Base-by-base conservation (phyloP, 1,140 invertebrate genomes). In the Cotesia typhae region DNA sequence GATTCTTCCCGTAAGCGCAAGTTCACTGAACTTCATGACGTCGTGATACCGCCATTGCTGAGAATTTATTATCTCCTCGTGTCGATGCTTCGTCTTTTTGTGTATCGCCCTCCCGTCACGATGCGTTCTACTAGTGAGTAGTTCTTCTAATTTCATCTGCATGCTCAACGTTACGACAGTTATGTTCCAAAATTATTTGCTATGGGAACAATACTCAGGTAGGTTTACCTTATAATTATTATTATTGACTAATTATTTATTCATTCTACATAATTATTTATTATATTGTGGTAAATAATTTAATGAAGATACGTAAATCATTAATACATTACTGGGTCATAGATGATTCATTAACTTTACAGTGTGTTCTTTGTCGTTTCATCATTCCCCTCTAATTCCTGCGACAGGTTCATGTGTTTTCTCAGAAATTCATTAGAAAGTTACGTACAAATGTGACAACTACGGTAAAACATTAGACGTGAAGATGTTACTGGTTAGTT, bases 51-150 rank as follows among this genome's bases (percentile, higher is more conserved):
- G 60, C 72, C 78, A 75, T 78, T 77, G 76, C 77, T 76, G 77
- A 75, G 77, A 82, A 82, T 82, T 82, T 81, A 82, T 84, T 81
- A 82, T 81, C 77, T 75, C 75, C 70, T 47, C 68, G 72, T 77
- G 77, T 79, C 75, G 76, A 71, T 66, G 71, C 72, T 68, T 76
- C 75, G 71, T 75, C 68, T 36, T 41, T 64, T 74, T 53, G 64
- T 72, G 57, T 57, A 55, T 41, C 52, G 38, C 36, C 61, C 55
- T 73, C 55, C 37, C 28, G 38, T 52, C 64, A 66, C 41, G 38
- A 53, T 66, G 51, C 41, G 14, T 14, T 66, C 28, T 66, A 63
- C 60, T 63, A 63, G 60, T 36, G 60, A 63, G 37, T 63, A 63
- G 60, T 63, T 63, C 60, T 63, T 63, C 60, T 63, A 63, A 63